Percentiles rank a stretch among this genome's conserved stretches.
phyloP scores from a whole-genome alignment of 2,888 invertebrate species.

The Diarsia brunnea region DNA sequence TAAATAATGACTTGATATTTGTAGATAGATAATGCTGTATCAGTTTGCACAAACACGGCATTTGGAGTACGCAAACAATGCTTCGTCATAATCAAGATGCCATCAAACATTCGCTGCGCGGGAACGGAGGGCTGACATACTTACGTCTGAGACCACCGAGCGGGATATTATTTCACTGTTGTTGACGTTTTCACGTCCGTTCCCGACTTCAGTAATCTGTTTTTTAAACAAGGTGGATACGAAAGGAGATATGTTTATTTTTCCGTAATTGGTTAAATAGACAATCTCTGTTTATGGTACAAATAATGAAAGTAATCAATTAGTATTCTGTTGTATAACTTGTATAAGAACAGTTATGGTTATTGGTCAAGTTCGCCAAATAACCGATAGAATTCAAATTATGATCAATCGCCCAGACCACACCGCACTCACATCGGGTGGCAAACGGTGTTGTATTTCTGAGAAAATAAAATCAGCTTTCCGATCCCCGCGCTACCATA shows the following conservation, averaged over 20 bases:
- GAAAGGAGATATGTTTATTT: not conserved
- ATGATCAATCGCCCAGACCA: slow-evolving; percentile 54
- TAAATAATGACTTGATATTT: slow-evolving; percentile 86
- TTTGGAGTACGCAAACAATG: slow-evolving; percentile 88
- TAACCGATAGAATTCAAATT: slow-evolving; percentile 52
- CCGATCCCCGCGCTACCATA: slow-evolving; percentile 84
- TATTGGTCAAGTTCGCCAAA: slow-evolving; percentile 57
- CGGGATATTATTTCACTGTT: slow-evolving; percentile 46
- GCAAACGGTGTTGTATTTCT: slow-evolving; percentile 78
- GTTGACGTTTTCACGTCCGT: slow-evolving; percentile 33
- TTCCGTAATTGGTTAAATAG: not conserved
- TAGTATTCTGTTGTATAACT: not conserved
- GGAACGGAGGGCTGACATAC: slow-evolving; percentile 60
- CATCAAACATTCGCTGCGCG: slow-evolving; percentile 71
- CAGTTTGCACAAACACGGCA: slow-evolving; percentile 84
- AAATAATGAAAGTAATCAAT: not conserved
- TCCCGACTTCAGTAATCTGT: slow-evolving; percentile 27
- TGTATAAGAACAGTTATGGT: slow-evolving; percentile 1
- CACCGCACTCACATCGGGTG: slow-evolving; percentile 65
- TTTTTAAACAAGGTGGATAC: slow-evolving; percentile 19
- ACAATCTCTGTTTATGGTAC: not conserved
- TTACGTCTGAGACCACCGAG: slow-evolving; percentile 47
- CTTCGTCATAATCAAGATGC: slow-evolving; percentile 83
- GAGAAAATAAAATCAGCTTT: slow-evolving; percentile 85
- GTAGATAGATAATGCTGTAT: slow-evolving; percentile 80